A percentile compares a stretch with the other conserved stretches of the same genome.
These are phyloP conservation scores for Eublepharis macularius DNA, from an alignment of 2,113 vertebrate genomes.

Conservation along the genomic window DNA sequence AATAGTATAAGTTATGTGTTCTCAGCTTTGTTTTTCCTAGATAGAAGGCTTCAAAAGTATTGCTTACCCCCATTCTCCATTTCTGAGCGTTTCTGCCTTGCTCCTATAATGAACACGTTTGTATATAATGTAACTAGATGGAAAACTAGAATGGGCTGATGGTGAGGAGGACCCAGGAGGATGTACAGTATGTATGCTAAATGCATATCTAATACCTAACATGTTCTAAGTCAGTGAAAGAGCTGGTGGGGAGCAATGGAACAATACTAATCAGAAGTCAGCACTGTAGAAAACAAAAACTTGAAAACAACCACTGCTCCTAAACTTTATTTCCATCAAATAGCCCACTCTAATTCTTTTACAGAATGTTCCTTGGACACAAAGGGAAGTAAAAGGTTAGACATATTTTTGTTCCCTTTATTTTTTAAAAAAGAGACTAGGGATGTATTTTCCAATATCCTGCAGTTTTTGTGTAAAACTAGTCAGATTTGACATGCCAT, in stretches of 20 bases:
- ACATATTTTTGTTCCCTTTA: background rate
- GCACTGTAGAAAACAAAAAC: background rate
- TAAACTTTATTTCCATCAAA: background rate
- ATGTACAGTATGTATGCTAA: no score
- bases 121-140: no score
- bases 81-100: no score
- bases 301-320: background rate
- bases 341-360: background rate
- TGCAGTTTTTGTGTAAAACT: background rate
- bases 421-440: conserved; percentile 23
- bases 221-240: no score
- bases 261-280: background rate
- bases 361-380: background rate
- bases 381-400: background rate
- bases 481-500: background rate
- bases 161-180: no score
- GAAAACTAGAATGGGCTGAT: no score
- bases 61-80: no score
- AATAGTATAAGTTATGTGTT: background rate
- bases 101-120: no score
- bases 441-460: conserved; percentile 1
- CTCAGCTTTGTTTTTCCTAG: no score
- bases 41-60: no score
- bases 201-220: no score
- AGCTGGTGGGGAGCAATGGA: background rate